Evolutionary conservation across 1,140 invertebrate genomes (phyloP).

Genomic region (Teleopsis dalmanni): DNA sequence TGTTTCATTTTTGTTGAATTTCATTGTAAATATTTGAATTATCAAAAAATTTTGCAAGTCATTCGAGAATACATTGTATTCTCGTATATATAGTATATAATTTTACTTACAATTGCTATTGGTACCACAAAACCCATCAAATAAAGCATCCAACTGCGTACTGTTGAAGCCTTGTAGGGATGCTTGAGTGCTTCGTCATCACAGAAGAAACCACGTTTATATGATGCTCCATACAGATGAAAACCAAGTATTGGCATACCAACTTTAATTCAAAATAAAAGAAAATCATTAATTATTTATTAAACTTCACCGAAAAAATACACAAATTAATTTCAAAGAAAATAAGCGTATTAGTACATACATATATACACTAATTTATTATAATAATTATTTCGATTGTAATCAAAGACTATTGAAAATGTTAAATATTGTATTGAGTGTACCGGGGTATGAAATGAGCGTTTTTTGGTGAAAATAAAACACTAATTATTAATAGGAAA

Average conservation of each 20-base stretch:
- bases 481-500: too few species aligned
- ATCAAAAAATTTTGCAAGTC: too few species aligned
- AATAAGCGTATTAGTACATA: neutral
- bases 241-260: slow-evolving; percentile 62
- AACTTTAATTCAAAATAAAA: slow-evolving; percentile 49
- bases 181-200: slow-evolving; percentile 86
- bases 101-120: slow-evolving; percentile 58
- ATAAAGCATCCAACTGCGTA: slow-evolving; percentile 71
- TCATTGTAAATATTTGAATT: too few species aligned
- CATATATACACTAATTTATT: neutral
- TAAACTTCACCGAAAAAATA: too few species aligned
- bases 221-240: slow-evolving; percentile 66
- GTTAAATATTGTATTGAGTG: too few species aligned
- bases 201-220: slow-evolving; percentile 88
- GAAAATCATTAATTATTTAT: neutral
- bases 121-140: slow-evolving; percentile 66
- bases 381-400: too few species aligned
- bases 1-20: too few species aligned
- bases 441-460: too few species aligned
- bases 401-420: too few species aligned
- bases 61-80: too few species aligned
- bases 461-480: too few species aligned
- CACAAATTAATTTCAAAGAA: neutral
- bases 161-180: slow-evolving; percentile 71
- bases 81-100: too few species aligned